Evolutionary conservation across 2,888 invertebrate genomes (phyloP).

Genomic region (Andrena marginata): DNA sequence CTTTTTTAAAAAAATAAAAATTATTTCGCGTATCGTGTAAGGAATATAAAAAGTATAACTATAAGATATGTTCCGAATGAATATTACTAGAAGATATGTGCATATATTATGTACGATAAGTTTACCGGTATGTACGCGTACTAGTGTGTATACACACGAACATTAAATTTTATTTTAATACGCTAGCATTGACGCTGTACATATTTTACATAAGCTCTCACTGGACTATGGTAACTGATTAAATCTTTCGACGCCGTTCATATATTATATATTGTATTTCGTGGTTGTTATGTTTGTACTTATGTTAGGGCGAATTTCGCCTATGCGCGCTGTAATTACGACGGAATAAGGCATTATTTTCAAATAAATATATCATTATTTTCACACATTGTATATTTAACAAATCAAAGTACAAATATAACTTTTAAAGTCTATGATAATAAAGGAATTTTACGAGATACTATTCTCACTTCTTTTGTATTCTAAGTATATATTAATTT

Average conservation of each 20-base stretch:
- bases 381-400: constrained; percentile 2
- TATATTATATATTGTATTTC: neutral
- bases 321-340: neutral
- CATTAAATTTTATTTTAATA: constrained; percentile 15
- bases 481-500: constrained; percentile 1
- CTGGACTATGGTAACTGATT: neutral
- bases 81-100: constrained; percentile 7
- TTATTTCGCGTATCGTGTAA: neutral
- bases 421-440: neutral
- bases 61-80: neutral
- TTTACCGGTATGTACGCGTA: constrained; percentile 7
- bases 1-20: neutral
- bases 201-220: constrained; percentile 16
- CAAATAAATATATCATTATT: constrained; percentile 16
- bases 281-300: neutral
- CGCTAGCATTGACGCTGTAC: constrained; percentile 14
- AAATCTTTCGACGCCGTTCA: neutral
- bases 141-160: neutral
- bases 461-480: neutral
- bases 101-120: neutral
- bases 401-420: constrained; percentile 28
- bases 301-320: neutral
- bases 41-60: neutral
- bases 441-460: constrained; percentile 19
- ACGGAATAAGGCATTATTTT: constrained; percentile 9